Conservation (phyloP, 2,797 vertebrate species). For the Enteromius unitaeniatus region DNA sequence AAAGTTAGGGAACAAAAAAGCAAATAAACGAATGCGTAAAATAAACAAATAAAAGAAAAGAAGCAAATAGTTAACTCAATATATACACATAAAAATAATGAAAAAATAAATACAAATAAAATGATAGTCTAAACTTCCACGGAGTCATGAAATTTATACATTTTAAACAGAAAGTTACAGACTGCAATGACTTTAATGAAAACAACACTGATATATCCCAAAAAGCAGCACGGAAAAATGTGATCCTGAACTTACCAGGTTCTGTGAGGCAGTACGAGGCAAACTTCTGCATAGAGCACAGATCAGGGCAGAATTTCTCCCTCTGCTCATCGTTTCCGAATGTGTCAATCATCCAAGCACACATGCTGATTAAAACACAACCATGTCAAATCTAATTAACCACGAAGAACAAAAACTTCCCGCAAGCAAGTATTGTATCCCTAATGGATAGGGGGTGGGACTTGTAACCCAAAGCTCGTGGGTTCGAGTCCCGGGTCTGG, state of each 20-base stretch:
- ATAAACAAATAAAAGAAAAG: no score
- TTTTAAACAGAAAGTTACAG: no score
- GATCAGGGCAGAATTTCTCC: constrained; percentile 85
- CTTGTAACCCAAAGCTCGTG: no score
- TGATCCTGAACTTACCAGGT: constrained; percentile 81
- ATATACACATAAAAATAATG: no score
- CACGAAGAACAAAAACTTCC: neutral
- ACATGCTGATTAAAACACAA: constrained; percentile 85
- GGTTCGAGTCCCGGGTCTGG: no score
- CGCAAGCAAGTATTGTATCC: neutral
- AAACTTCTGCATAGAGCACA: constrained; percentile 93
- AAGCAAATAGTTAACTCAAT: no score
- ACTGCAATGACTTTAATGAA: neutral
- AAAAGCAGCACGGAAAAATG: neutral
- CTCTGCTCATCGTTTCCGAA: constrained; percentile 90
- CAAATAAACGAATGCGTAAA: neutral
- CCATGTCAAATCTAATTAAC: neutral
- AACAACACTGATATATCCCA: neutral
- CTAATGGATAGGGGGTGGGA: no score
- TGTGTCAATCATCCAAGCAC: constrained; percentile 95
- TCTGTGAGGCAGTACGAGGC: constrained; percentile 98
- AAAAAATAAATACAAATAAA: no score
- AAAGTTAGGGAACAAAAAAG: constrained; percentile 9
- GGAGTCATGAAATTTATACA: no score
- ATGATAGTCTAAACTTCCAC: no score